Base-by-base conservation (phyloP, 2,797 vertebrate genomes). In the Oreochromis grahami region DNA sequence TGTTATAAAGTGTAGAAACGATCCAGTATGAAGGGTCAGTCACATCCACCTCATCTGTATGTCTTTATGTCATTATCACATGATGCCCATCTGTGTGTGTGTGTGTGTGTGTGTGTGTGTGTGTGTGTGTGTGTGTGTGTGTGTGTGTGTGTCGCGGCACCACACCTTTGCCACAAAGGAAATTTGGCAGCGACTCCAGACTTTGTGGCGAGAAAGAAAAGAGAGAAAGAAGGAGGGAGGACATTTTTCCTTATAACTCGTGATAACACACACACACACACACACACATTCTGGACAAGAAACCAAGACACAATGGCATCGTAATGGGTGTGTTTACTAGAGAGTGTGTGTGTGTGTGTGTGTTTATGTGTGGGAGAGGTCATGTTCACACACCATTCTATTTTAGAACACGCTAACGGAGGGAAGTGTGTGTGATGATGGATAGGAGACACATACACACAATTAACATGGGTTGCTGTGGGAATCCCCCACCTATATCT, bases 101-200 rank as follows among this genome's bases (percentile, higher is more conserved):
- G 24, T 24, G 24, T 24, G 24, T 24, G 24, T 24, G 24, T 53
- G 74, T 60, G 72, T 32, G 68, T 21, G 24, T 45, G 60, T 58
- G 76, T 56, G 87, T 88, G 89, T 87, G 24, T 24, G 24, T 24
- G 24, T 24, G 24, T 24, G 24, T 53, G 74, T 60, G 72, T 32
- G 68, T 21, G 24, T 45, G 60, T 58, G 76, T 56, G 87, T 88
- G 89, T 87, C 82, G 80, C 87, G 84, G 93, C 88, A 95, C 96
- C 96, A 96, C 96, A 97, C 96, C 96, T 97, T 96, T 93, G 94
- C 95, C 94, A 95, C 91, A 95, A 92, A 97, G 97, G 97, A 97
- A 97, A 96, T 95, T 91, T 93, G 97, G 96, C 93, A 87, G 89
- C 79, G 81, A 91, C 86, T 93, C 95, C 94, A 96, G 96, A 97